These are phyloP conservation scores for Potamarius usumacintae DNA, from an alignment of 2,113 vertebrate species.

Conservation along the genomic window DNA sequence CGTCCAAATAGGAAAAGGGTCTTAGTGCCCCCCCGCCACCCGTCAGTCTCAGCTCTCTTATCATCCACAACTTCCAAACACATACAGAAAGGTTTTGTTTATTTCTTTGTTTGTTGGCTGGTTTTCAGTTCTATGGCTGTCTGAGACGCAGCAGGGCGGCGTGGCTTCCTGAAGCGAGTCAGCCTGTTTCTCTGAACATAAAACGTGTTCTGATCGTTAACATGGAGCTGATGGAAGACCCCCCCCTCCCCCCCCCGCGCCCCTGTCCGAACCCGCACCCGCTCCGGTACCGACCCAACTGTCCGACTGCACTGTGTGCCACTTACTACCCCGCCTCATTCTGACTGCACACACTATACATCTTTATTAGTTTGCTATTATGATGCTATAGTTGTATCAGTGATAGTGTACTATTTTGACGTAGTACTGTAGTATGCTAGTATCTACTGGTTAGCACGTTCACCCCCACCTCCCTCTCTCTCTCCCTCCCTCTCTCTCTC, in stretches of 20 bases:
- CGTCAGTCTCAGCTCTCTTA: background rate
- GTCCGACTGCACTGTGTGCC: no score
- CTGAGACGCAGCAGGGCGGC: background rate
- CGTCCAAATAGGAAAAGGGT: slow-evolving; percentile 13
- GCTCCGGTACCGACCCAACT: background rate
- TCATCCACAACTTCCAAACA: background rate
- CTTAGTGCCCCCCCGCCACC: background rate
- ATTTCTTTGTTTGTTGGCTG: background rate
- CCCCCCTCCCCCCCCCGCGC: slow-evolving; percentile 31
- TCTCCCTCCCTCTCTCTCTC: slow-evolving; percentile 58
- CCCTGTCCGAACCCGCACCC: background rate
- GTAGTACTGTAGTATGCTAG: background rate
- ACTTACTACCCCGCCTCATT: background rate
- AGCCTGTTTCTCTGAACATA: slow-evolving; percentile 26
- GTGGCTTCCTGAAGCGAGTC: slow-evolving; percentile 8
- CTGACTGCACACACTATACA: background rate
- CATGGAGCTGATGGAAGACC: slow-evolving; percentile 61
- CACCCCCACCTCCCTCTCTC: slow-evolving; percentile 25
- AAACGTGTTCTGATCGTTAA: slow-evolving; percentile 49
- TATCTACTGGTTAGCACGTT: slow-evolving; percentile 18
- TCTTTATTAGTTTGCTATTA: background rate
- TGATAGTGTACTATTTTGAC: background rate
- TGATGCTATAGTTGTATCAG: background rate
- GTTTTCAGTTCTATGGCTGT: background rate
- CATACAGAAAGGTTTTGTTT: background rate